phyloP scores from a whole-genome alignment of 2,113 vertebrate genomes.

The Brachyhypopomus gauderio region DNA sequence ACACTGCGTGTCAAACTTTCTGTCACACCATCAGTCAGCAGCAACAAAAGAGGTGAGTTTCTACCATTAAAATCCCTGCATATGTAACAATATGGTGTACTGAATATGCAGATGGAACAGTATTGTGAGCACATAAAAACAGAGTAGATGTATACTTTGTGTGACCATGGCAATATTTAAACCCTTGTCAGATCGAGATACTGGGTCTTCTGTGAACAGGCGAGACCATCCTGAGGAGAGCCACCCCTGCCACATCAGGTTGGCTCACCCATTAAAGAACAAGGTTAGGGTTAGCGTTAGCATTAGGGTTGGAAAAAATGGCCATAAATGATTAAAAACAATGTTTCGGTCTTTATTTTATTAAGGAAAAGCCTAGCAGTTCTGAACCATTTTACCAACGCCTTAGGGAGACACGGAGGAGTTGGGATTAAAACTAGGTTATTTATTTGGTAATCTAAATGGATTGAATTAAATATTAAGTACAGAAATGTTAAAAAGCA shows the following conservation, averaged over 20 bases:
- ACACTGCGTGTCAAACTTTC: conserved; percentile 86
- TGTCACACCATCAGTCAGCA: conserved; percentile 77
- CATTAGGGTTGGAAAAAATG: neutral
- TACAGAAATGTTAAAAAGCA: no score
- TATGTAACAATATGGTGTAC: neutral
- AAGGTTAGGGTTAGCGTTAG: no score
- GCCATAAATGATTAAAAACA: neutral
- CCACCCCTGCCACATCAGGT: conserved; percentile 15
- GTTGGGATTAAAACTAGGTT: no score
- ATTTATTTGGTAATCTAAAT: no score
- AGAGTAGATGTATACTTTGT: neutral
- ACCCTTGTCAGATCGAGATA: conserved; percentile 15
- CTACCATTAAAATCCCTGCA: neutral
- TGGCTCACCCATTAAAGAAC: neutral
- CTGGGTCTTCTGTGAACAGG: conserved; percentile 6
- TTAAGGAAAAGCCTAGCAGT: no score
- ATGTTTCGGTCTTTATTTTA: neutral
- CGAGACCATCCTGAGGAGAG: conserved; percentile 30
- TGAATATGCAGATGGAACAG: neutral
- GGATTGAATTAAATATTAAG: no score
- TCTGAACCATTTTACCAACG: no score
- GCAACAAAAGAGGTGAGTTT: conserved; percentile 68
- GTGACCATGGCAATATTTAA: neutral
- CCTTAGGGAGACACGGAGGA: no score
- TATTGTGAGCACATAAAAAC: neutral